Conservation (phyloP, 1,140 invertebrate species). For the Scaptomyza montana region DNA sequence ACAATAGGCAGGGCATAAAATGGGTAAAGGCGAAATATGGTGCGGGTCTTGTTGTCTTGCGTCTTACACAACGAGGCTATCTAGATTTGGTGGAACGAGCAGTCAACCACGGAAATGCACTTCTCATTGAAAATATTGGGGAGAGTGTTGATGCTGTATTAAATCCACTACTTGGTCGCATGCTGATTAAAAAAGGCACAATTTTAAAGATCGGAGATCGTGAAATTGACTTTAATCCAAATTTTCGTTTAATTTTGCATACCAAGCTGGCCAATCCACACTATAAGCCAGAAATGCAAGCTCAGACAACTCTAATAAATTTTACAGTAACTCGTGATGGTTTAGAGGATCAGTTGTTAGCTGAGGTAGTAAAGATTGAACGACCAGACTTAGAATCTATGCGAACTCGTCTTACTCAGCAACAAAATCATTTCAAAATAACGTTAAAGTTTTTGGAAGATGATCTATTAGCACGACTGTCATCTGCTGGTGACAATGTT, state of each 20-base stretch:
- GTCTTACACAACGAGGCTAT: slow-evolving; percentile 92
- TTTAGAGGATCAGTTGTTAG: slow-evolving; percentile 96
- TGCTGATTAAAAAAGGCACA: slow-evolving; percentile 93
- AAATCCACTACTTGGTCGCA: slow-evolving; percentile 94
- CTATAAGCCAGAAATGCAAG: slow-evolving; percentile 98
- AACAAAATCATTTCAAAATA: slow-evolving; percentile 98
- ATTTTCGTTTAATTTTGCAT: slow-evolving; percentile 94
- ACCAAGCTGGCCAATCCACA: slow-evolving; percentile 98
- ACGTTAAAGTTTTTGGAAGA: slow-evolving; percentile 95
- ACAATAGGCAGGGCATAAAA: slow-evolving; percentile 92
- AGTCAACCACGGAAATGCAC: slow-evolving; percentile 89
- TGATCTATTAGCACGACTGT: slow-evolving; percentile 92
- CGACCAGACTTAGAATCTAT: slow-evolving; percentile 94
- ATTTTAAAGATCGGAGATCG: slow-evolving; percentile 93
- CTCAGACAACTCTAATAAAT: slow-evolving; percentile 97
- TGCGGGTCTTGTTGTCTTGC: slow-evolving; percentile 88
- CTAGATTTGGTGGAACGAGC: slow-evolving; percentile 93
- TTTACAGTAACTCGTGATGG: slow-evolving; percentile 97
- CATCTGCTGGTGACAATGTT: slow-evolving; percentile 95
- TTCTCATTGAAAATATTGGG: slow-evolving; percentile 95
- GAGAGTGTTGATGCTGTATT: slow-evolving; percentile 95
- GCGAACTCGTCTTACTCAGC: slow-evolving; percentile 91
- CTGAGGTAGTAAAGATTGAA: slow-evolving; percentile 96
- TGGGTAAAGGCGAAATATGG: slow-evolving; percentile 96
- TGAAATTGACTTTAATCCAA: slow-evolving; percentile 93